These are phyloP conservation scores for Apamea anceps DNA, from an alignment of 2,888 invertebrate species.

Conservation along the genomic window DNA sequence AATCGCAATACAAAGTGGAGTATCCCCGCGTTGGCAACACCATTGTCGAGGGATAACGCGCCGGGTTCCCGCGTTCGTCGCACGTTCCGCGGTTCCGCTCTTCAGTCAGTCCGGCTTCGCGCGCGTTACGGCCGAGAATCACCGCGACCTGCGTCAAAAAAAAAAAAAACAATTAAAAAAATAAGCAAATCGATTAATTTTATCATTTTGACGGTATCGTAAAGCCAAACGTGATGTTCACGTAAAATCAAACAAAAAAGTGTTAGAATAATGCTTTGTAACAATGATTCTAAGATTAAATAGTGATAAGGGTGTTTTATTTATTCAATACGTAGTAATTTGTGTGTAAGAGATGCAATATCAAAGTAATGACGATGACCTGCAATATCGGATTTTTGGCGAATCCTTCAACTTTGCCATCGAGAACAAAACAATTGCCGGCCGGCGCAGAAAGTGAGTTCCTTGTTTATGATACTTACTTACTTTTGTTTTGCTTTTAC, in stretches of 20 bases:
- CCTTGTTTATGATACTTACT: constrained; percentile 46
- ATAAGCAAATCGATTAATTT: constrained; percentile 32
- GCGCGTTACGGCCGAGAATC: constrained; percentile 82
- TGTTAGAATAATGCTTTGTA: constrained; percentile 73
- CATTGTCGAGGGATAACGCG: constrained; percentile 63
- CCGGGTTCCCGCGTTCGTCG: constrained; percentile 70
- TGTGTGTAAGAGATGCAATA: constrained; percentile 89
- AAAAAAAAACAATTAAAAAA: constrained; percentile 62
- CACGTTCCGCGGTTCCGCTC: constrained; percentile 45
- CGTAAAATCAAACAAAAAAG: constrained; percentile 54
- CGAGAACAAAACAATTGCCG: constrained; percentile 75
- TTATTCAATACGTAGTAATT: constrained; percentile 77
- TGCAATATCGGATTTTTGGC: constrained; percentile 89
- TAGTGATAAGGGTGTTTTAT: constrained; percentile 85
- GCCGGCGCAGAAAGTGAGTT: constrained; percentile 86
- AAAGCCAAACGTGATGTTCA: constrained; percentile 52
- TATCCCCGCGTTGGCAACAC: constrained; percentile 69
- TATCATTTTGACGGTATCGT: constrained; percentile 47
- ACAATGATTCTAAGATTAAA: constrained; percentile 85
- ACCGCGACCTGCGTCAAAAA: constrained; percentile 66
- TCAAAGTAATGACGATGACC: constrained; percentile 88
- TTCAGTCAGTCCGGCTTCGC: constrained; percentile 83
- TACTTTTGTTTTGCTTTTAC: constrained; percentile 29
- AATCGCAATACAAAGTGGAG: constrained; percentile 33
- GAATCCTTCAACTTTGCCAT: constrained; percentile 86